Base-by-base conservation (phyloP, 2,888 invertebrate genomes). In the Drosophila merina region DNA sequence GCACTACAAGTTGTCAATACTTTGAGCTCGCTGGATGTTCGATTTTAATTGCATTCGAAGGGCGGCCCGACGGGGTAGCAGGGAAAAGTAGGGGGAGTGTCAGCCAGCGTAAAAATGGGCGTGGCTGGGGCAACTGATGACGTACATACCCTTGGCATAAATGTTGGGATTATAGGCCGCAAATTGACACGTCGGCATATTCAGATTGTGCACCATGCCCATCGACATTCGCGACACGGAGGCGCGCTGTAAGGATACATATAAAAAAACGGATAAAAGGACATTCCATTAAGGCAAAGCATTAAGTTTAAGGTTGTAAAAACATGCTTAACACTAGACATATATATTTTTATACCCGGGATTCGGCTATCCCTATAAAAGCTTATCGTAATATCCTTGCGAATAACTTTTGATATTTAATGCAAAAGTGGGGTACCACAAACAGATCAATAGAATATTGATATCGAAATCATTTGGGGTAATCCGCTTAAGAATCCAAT, bases 141-240 rank as follows among this genome's bases (percentile, higher is more conserved):
- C 50, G 57, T 57, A 78, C 88, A 88, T 86, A 91, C 91, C 91
- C 89, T 90, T 89, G 33, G 90, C 77, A 78, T 90, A 89, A 49
- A 90, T 75, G 57, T 84, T 88, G 48, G 90, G 89, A 83, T 90
- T 89, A 78, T 90, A 90, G 67, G 89, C 89, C 50, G 90, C 86
- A 78, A 91, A 91, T 78, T 91, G 91, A 86, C 88, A 90, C 72
- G 91, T 86, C 72, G 91, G 91, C 87, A 91, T 89, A 86, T 91
- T 91, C 64, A 91, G 84, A 75, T 91, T 90, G 66, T 90, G 88
- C 44, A 89, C 88, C 89, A 91, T 88, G 14, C 92, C 91, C 91
- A 92, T 92, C 60, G 91, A 91, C 91, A 91, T 91, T 55, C 91
- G 89, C 10, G 91, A 91, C 31, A 92, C 89, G 45, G 91, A 92